These are phyloP conservation scores for Malurus melanocephalus DNA, from an alignment of 2,113 vertebrate genomes.

Conservation along the genomic window DNA sequence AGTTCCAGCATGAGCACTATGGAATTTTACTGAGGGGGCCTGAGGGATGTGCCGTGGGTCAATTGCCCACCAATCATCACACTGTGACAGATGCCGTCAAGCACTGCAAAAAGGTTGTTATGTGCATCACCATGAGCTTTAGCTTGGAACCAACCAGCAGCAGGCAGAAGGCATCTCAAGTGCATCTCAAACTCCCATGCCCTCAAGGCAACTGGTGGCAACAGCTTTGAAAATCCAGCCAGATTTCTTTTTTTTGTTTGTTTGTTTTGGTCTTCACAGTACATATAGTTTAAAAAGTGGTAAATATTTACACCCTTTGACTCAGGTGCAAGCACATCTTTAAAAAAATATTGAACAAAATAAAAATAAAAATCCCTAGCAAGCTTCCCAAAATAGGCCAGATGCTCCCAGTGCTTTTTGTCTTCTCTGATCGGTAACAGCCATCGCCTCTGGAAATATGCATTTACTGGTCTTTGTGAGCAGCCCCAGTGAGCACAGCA, in stretches of 20 bases:
- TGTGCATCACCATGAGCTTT: not conserved
- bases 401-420: not conserved
- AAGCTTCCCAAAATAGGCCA: conserved; percentile 34
- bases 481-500: not conserved
- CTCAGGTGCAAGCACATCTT: not conserved
- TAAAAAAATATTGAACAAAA: not conserved
- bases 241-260: not conserved
- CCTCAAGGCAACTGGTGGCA: not conserved
- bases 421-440: not conserved
- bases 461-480: not conserved
- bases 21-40: not conserved
- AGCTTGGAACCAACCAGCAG: not conserved
- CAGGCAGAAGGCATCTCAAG: not conserved
- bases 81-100: not conserved
- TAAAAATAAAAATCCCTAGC: not conserved
- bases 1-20: not conserved
- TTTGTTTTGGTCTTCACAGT: not conserved
- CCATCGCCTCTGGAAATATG: not conserved
- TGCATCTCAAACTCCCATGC: not conserved
- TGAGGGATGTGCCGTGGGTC: not conserved
- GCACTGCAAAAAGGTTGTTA: not conserved
- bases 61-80: not conserved
- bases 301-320: conserved; percentile 4
- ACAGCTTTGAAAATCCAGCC: not conserved
- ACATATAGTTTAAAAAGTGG: not conserved